Percentiles rank a stretch among this genome's conserved stretches.
Evolutionary conservation across 2,113 vertebrate genomes (phyloP).

Genomic region (Lophius piscatorius): DNA sequence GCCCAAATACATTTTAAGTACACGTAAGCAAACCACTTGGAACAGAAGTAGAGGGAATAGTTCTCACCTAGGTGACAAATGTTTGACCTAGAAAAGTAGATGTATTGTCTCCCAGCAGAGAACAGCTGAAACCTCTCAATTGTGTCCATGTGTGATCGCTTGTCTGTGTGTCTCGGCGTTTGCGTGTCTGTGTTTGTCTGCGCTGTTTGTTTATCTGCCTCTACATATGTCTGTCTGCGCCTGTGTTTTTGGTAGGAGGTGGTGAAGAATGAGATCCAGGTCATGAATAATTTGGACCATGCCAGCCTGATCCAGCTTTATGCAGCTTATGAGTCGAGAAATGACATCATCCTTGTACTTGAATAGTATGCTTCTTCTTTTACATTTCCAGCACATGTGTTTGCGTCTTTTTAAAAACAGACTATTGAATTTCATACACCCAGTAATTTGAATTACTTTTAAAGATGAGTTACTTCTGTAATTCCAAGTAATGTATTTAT

Average conservation of each 20-base stretch:
- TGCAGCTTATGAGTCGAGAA: slow-evolving; percentile 94
- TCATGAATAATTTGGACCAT: slow-evolving; percentile 98
- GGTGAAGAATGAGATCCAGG: slow-evolving; percentile 94
- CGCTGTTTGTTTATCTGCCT: slow-evolving; percentile 16
- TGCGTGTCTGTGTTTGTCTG: background rate
- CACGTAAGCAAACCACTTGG: slow-evolving; percentile 39
- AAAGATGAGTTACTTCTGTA: background rate
- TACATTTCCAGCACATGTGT: slow-evolving; percentile 56
- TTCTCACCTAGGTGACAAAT: slow-evolving; percentile 65
- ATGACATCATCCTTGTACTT: slow-evolving; percentile 94
- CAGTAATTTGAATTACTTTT: background rate
- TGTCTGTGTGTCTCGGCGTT: slow-evolving; percentile 17
- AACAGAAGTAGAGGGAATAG: slow-evolving; percentile 59
- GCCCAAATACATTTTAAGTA: slow-evolving; percentile 35
- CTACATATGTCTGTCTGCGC: slow-evolving; percentile 19
- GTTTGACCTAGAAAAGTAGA: slow-evolving; percentile 67
- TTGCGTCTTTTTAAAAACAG: slow-evolving; percentile 10
- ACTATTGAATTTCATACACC: background rate
- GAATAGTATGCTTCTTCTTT: slow-evolving; percentile 88
- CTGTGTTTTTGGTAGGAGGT: slow-evolving; percentile 85
- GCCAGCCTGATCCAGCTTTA: slow-evolving; percentile 96
- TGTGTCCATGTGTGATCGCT: slow-evolving; percentile 15
- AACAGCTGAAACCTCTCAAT: slow-evolving; percentile 70
- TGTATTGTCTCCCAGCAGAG: slow-evolving; percentile 56
- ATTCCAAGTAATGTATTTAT: background rate